Base-by-base conservation (phyloP, 2,888 invertebrate species). In the Limnephilus marmoratus region DNA sequence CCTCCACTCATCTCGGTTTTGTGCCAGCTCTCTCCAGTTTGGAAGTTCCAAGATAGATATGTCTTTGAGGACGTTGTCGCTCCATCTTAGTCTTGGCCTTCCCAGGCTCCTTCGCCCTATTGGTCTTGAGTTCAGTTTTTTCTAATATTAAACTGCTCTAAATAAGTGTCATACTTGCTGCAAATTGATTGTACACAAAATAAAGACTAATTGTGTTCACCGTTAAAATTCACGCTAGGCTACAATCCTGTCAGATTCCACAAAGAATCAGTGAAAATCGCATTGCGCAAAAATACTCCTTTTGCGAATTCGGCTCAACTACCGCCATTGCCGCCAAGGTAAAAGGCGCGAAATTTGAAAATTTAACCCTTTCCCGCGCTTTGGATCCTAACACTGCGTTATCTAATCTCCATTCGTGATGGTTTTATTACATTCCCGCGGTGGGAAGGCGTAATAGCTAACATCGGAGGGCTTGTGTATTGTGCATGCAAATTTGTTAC, bases 341-440 rank as follows among this genome's bases (percentile, higher is more conserved):
- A 68, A 68, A 68, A n/a, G 68, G 68, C 68, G n/a, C 29, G 86
- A 86, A 86, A 86, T 86, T 86, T n/a, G 86, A 86, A 86, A 86
- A 86, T 49, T 13, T 13, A 86, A 45, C 86, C 45, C 86, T 86
- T 85, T 85, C 85, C 85, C 85, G 85, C 85, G 85, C 85, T 85
- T 41, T 41, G 45, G 37, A 11, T 41, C 15, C 85, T 13, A 45
- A 85, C 31, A 45, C 9, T 86, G 15, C 24, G 45, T 45, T 86
- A 86, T 49, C 86, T 86, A 29, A 86, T 86, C 86, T 86, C 86
- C 86, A 45, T n/a, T 86, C 45, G 86, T 49, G 45, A 86, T 86
- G 86, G 49, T 86, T 86, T 86, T 86, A 49, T 86, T 86, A 86
- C 86, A 49, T 86, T 45, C 13, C 24, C 86, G 86, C 86, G 45